phyloP scores from a whole-genome alignment of 2,888 invertebrate genomes.

The Agrotis clavis region DNA sequence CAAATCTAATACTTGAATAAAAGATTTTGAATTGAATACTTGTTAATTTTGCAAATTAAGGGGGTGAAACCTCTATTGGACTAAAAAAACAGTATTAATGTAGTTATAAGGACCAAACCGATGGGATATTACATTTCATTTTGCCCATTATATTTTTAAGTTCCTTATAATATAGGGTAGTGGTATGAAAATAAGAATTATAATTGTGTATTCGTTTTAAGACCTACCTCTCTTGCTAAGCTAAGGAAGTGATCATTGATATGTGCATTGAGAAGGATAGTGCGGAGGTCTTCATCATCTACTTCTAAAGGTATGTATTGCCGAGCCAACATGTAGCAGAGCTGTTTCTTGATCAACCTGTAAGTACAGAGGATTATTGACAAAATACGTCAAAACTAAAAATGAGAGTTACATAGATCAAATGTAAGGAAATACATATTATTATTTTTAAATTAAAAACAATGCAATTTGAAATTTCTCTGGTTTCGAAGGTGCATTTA shows the following conservation, averaged over 20 bases:
- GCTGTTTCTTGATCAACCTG: slow-evolving; percentile 96
- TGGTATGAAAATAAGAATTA: background rate
- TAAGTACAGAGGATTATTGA: slow-evolving; percentile 64
- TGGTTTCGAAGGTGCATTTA: too few species aligned
- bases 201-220: background rate
- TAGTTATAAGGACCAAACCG: too few species aligned
- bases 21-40: background rate
- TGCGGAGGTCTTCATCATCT: slow-evolving; percentile 95
- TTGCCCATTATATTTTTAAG: too few species aligned
- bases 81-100: background rate
- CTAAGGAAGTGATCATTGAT: slow-evolving; percentile 98
- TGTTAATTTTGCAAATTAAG: background rate
- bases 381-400: too few species aligned
- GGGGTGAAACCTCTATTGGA: too few species aligned
- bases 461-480: too few species aligned
- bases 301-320: slow-evolving; percentile 97
- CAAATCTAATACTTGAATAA: background rate
- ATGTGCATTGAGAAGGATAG: slow-evolving; percentile 98
- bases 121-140: too few species aligned
- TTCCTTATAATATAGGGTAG: too few species aligned
- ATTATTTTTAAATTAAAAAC: too few species aligned
- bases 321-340: slow-evolving; percentile 98
- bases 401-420: too few species aligned
- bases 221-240: slow-evolving; percentile 96
- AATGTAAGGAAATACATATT: too few species aligned